phyloP scores from a whole-genome alignment of 2,888 invertebrate species.

The Erebia epiphron region DNA sequence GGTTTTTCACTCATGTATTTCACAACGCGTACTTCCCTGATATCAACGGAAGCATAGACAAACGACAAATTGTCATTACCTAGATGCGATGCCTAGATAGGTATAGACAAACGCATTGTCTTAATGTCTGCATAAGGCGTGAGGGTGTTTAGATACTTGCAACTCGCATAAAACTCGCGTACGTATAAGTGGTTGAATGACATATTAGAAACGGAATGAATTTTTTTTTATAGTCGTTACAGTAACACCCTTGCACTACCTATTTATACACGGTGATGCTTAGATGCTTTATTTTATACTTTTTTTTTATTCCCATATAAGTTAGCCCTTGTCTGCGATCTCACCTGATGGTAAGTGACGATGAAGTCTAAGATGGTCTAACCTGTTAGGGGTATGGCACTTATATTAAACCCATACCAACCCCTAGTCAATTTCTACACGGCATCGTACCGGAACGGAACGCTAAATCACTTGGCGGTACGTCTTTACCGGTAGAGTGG shows the following conservation, averaged over 20 bases:
- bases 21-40: constrained; percentile 32
- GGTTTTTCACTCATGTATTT: constrained; percentile 11
- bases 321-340: no score
- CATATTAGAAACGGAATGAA: constrained; percentile 56
- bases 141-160: constrained; percentile 57
- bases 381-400: no score
- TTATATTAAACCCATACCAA: no score
- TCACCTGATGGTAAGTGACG: no score
- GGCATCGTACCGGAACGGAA: no score
- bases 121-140: constrained; percentile 29
- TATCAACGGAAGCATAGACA: constrained; percentile 40
- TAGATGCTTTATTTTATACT: neutral
- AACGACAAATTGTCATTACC: constrained; percentile 42
- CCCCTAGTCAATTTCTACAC: no score
- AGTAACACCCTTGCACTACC: constrained; percentile 1
- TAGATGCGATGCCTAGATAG: constrained; percentile 29
- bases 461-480: no score
- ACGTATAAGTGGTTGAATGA: constrained; percentile 62
- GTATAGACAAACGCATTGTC: constrained; percentile 33
- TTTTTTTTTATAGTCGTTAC: constrained; percentile 17
- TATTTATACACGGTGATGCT: neutral
- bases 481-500: no score
- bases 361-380: no score
- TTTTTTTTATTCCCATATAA: neutral
- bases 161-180: constrained; percentile 47